Base-by-base conservation (phyloP, 1,140 invertebrate genomes). In the Wasmannia auropunctata region DNA sequence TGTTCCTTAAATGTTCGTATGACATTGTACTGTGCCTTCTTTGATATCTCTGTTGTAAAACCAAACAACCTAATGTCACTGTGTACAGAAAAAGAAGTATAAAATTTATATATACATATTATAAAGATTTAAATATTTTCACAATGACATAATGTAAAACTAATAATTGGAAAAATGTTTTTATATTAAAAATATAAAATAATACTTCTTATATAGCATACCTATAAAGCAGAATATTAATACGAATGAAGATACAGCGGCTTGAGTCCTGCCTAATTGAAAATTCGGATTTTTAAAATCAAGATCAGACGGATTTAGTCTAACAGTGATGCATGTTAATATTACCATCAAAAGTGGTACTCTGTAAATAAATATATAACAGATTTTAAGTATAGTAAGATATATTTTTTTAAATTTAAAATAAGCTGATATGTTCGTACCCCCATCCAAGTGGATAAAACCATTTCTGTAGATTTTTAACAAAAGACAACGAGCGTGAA, bases 391-490 rank as follows among this genome's bases (percentile, higher is more conserved):
- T 37, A 65, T 60, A n/a, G 46, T 62, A n/a, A 0, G n/a, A 49
- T 31, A 74, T 49, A 37, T 37, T 3, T 40, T 54, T 81, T 72
- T 63, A 58, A 75, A 63, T 70, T 83, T 84, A 22, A 75, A 43
- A 25, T 58, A 1, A 46, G 70, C 16, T 43, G 46, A 25, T 54
- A 4, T 80, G 79, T 77, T 94, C 95, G 94, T 95, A 97, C 97
- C 98, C 98, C 97, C 98, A 98, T 87, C 97, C 97, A 86, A 97
- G 95, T 8, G 97, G 94, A 22, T 96, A 95, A 88, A 98, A 96
- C 91, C 96, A 96, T 34, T 97, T 97, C 92, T 97, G 96, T 0
- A 98, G 88, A 86, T 97, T 97, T 14, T 98, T 93, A 34, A 98
- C 97, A 94, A 97, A 98, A 92, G 97, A 97, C 2, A 98, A 95